These are phyloP conservation scores for Gadopsis bispinosus DNA, from an alignment of 2,797 vertebrate species.

Conservation along the genomic window DNA sequence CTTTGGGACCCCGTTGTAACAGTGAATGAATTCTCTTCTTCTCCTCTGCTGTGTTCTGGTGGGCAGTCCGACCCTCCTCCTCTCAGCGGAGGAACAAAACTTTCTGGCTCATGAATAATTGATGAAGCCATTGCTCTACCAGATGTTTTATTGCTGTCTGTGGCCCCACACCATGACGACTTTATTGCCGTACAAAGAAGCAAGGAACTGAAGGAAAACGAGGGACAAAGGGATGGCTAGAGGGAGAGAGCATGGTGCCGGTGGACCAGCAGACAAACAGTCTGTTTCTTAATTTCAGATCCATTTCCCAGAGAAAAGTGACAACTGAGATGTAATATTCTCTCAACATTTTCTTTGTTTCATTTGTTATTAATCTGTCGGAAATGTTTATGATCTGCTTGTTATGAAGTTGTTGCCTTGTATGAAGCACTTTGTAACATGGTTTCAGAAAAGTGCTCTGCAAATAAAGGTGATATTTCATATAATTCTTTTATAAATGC, in stretches of 20 bases:
- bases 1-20: constrained; percentile 4
- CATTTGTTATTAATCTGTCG: too few relatives aligned
- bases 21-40: constrained; percentile 26
- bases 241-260: not conserved
- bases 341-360: not conserved
- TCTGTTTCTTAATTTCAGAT: constrained; percentile 10
- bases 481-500: not conserved
- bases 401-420: too few relatives aligned
- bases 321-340: not conserved
- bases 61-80: constrained; percentile 10
- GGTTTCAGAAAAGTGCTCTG: too few relatives aligned
- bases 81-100: constrained; percentile 26
- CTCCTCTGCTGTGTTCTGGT: not conserved
- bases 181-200: constrained; percentile 16
- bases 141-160: constrained; percentile 17
- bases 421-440: too few relatives aligned
- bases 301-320: not conserved
- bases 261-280: not conserved
- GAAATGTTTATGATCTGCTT: too few relatives aligned
- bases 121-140: constrained; percentile 44
- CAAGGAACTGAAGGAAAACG: not conserved
- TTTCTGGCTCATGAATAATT: constrained; percentile 53
- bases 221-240: not conserved
- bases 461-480: not conserved
- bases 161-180: constrained; percentile 4